Evolutionary conservation across 2,113 vertebrate genomes (phyloP).

Genomic region (Scophthalmus maximus): DNA sequence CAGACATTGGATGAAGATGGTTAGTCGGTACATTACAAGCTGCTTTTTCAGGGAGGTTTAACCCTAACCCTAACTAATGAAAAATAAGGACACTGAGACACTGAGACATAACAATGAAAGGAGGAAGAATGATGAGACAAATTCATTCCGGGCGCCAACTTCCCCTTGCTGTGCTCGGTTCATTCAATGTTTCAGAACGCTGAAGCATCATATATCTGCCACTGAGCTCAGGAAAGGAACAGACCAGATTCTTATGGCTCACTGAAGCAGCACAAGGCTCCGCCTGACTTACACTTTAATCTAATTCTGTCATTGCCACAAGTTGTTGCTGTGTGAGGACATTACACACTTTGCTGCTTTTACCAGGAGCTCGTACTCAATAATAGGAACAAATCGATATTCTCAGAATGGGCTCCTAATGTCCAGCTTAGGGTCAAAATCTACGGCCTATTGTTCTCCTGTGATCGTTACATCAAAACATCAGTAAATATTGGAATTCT

Average conservation of each 20-base stretch:
- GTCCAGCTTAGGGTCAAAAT: neutral
- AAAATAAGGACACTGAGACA: no score
- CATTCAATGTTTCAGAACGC: neutral
- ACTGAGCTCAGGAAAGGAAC: neutral
- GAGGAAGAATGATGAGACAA: neutral
- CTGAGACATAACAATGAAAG: neutral
- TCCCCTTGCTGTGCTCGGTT: neutral
- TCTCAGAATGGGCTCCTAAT: neutral
- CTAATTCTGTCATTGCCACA: neutral
- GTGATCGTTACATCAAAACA: constrained; percentile 5
- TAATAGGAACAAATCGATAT: neutral
- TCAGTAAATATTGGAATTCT: neutral
- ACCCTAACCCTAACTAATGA: no score
- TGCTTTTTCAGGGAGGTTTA: no score
- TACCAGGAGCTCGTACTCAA: neutral
- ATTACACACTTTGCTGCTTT: neutral
- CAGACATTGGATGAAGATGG: no score
- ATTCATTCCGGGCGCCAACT: neutral
- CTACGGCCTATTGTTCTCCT: neutral
- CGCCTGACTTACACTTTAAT: neutral
- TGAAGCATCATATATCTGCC: neutral
- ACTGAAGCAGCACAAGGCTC: neutral
- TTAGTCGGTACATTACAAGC: no score
- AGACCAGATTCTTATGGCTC: neutral
- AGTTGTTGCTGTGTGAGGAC: neutral